Evolutionary conservation across 2,888 invertebrate genomes (phyloP), one percentile per base, ranked within the genome.

Genomic region (Meteorus cinctellus): DNA sequence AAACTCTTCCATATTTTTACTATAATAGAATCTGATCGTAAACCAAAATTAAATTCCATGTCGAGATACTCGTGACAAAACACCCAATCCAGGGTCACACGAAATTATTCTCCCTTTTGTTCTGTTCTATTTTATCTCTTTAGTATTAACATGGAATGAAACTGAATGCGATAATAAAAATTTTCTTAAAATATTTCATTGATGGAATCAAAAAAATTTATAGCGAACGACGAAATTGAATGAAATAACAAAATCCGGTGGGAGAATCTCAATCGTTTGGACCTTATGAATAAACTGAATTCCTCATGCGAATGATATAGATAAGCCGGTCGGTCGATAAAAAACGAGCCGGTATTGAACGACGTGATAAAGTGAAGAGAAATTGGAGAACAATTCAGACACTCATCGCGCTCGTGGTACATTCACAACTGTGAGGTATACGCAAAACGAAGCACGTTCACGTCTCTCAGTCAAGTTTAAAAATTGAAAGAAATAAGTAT

Each of bases 401-500:
- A 59, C 36, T 59, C 31, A 36, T 31, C 34, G 14, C 36, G 34
- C 36, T 34, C 59, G 59, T 70, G 59, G 69, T 36, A 70, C 69
- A 55, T 69, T 14, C 69, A 69, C 55, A 31, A 70, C 69, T 70
- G 69, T n/a, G n/a, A 16, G 19, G 31, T 24, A 19, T 8, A 31
- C n/a, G 12, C 19, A 19, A 65, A 65, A 65, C 36, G n/a, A 34
- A 16, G n/a, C n/a, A n/a, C n/a, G n/a, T 19, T 55, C 55, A n/a
- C 41, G 36, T 66, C 59, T 59, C 55, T 27, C 68, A 51, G 24
- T 51, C 59, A 31, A 59, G 24, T 59, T 70, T 16, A 14, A 70
- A 24, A 51, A 12, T 65, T 59, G 69, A 19, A 70, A 55, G 51
- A 48, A 68, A 27, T 29, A 70, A 65, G 41, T 34, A 48, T n/a